Base-by-base conservation (phyloP, 2,888 invertebrate species). In the Cartodere bifasciata region DNA sequence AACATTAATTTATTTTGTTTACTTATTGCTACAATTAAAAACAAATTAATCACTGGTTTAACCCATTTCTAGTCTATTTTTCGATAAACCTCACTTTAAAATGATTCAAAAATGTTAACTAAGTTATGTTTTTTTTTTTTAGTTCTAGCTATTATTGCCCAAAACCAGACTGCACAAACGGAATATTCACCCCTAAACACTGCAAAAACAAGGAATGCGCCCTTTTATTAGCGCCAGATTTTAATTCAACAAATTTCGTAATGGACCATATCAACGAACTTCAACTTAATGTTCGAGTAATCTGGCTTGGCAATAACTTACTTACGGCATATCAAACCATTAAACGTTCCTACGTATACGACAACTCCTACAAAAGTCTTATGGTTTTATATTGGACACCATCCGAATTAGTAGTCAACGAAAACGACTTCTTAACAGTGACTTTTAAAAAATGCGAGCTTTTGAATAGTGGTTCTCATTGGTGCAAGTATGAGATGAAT, bases 361-460 rank as follows among this genome's bases (percentile, higher is more conserved):
- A 40, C 15, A 38, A 45, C 11, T 29, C 40, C 6, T 37, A 41
- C 30, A 41, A 41, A 3, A 55, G 48, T 35, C 47, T 72, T 12
- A 53, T 80, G 12, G 66, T 82, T 32, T 62, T 82, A 37, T 69
- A 71, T 46, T 78, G 77, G 72, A 67, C 68, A 6, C 81, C 82
- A 1, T 76, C 73, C 22, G 66, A 68, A 27, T 61, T 74, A 16
- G 64, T 73, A 14, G 53, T 65, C 30, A 60, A 60, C n/a, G 60
- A 62, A 20, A 50, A 53, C 4, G 51, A 65, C 13, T 72, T 63
- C 40, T 42, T 55, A 2, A 62, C 63, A 13, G 66, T 85, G 1
- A 60, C 65, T 9, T 73, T 83, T 53, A 78, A 79, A 2, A 60
- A 66, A 15, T 81, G 81, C 49, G 67, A 70, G 36, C 52, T 63